Evolutionary conservation across 2,113 vertebrate species (phyloP).

Genomic region (Centropus unirufus): DNA sequence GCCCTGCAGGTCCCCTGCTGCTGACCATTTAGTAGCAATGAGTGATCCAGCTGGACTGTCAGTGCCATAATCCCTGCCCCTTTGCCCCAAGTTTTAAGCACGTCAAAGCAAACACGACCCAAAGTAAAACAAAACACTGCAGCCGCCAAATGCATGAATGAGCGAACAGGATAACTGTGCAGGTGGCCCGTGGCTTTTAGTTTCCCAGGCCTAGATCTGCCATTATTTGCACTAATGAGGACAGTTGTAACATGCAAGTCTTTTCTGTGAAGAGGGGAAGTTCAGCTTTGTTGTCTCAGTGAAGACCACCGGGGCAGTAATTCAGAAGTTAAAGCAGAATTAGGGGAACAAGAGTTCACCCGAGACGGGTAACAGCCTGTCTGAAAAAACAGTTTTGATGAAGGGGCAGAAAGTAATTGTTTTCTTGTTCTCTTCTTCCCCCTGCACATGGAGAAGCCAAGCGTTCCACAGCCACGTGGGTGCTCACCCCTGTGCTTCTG

Average conservation of each 20-base stretch:
- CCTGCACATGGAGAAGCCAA: not conserved
- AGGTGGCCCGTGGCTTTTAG: slow-evolving; percentile 59
- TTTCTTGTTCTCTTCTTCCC: not conserved
- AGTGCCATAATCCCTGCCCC: slow-evolving; percentile 11
- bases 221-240: slow-evolving; percentile 67
- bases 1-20: slow-evolving; percentile 27
- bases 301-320: slow-evolving; percentile 60
- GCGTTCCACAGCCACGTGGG: not conserved
- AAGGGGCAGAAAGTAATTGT: slow-evolving; percentile 26
- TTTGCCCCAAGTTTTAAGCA: slow-evolving; percentile 27
- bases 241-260: slow-evolving; percentile 27
- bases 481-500: not conserved
- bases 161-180: slow-evolving; percentile 59
- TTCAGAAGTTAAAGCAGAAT: slow-evolving; percentile 36
- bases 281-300: slow-evolving; percentile 40
- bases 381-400: slow-evolving; percentile 1
- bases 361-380: not conserved
- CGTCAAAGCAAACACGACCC: slow-evolving; percentile 56
- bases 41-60: slow-evolving; percentile 8
- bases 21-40: slow-evolving; percentile 34
- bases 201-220: slow-evolving; percentile 48
- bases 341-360: slow-evolving; percentile 44
- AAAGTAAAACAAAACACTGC: slow-evolving; percentile 44
- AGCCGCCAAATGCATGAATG: slow-evolving; percentile 58
- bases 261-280: slow-evolving; percentile 6